Percentiles rank a stretch among this genome's conserved stretches.
Conservation (phyloP, 1,140 invertebrate species). For the Medauroidea extradentata region DNA sequence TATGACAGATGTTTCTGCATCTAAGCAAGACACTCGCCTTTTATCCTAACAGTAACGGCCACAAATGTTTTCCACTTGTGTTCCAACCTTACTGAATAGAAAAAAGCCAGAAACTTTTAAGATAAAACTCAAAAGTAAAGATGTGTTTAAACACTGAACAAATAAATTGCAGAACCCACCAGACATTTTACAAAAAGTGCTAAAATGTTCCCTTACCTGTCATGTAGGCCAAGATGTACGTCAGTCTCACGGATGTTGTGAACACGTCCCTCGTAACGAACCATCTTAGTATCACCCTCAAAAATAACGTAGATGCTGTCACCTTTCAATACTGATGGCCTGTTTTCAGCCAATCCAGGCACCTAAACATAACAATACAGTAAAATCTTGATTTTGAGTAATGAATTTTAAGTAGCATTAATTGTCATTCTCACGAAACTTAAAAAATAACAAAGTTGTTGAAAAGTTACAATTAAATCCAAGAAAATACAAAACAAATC, state of each 20-base stretch:
- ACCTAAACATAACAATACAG: no score
- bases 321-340: conserved; percentile 77
- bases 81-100: no score
- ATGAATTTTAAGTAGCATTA: no score
- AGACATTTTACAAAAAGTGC: not conserved
- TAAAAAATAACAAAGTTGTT: no score
- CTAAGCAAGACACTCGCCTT: no score
- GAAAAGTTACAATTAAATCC: no score
- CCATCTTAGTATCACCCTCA: conserved; percentile 37
- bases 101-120: not conserved
- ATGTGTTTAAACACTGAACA: not conserved
- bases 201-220: not conserved
- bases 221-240: conserved; percentile 68
- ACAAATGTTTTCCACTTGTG: no score
- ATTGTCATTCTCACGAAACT: no score
- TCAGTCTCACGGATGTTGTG: conserved; percentile 63
- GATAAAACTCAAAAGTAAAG: not conserved
- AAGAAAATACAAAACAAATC: no score
- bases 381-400: no score
- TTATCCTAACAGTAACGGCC: no score
- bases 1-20: no score
- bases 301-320: conserved; percentile 60
- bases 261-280: conserved; percentile 66
- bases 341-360: conserved; percentile 72
- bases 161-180: not conserved